A percentile compares a stretch with the other conserved stretches of the same genome.
Evolutionary conservation across 2,113 vertebrate genomes (phyloP).

Genomic region (Oncorhynchus mykiss): DNA sequence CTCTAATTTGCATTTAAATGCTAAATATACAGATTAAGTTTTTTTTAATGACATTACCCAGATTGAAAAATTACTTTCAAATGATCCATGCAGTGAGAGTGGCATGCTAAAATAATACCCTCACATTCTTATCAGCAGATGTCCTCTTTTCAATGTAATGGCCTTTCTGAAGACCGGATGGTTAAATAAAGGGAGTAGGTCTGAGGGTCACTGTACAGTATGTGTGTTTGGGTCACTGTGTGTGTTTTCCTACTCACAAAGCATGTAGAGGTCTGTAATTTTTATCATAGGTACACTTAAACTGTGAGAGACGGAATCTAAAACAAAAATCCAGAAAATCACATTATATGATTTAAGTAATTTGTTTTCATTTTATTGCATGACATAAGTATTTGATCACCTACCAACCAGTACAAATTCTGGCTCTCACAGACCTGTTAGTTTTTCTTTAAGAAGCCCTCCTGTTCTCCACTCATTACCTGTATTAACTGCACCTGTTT

Average conservation of each 20-base stretch:
- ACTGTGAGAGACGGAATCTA: no score
- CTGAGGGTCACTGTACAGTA: background rate
- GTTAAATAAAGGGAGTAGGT: background rate
- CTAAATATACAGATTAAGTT: background rate
- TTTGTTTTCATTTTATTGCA: no score
- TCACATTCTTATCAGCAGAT: background rate
- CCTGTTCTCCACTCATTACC: no score
- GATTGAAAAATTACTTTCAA: conserved; percentile 31
- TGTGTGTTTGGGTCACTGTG: background rate
- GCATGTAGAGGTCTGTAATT: no score
- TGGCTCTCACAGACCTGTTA: no score
- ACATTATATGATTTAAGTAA: no score
- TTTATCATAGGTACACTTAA: no score
- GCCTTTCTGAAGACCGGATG: background rate
- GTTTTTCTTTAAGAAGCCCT: no score
- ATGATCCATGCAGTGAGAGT: conserved; percentile 25
- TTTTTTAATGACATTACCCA: conserved; percentile 34
- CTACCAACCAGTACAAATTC: no score
- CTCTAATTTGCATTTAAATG: conserved; percentile 18
- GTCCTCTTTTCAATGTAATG: background rate
- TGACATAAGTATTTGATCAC: no score
- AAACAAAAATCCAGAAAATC: no score
- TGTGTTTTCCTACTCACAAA: background rate
- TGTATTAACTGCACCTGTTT: no score
- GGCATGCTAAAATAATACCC: conserved; percentile 7